Evolutionary conservation across 2,113 vertebrate genomes (phyloP).

Genomic region (Phycodurus eques): DNA sequence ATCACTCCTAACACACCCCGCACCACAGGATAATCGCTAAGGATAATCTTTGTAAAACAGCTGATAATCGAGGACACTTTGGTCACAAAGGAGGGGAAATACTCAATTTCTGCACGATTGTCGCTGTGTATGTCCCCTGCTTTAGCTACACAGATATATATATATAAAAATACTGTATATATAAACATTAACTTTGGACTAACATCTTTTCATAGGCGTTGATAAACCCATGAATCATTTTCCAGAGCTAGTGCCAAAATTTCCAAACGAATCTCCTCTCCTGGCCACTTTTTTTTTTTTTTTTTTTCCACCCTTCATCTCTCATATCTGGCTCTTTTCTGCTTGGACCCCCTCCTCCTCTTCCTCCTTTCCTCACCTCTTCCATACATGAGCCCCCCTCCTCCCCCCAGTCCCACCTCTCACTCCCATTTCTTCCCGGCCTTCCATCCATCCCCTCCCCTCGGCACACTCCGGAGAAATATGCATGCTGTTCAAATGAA

Average conservation of each 20-base stretch:
- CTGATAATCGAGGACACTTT: too few relatives aligned
- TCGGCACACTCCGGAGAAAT: constrained; percentile 45
- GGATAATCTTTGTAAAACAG: too few relatives aligned
- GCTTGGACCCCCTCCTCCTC: constrained; percentile 13
- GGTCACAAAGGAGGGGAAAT: constrained; percentile 7
- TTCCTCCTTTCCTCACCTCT: constrained; percentile 39
- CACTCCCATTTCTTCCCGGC: constrained; percentile 8
- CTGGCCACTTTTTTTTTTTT: constrained; percentile 13
- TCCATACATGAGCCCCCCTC: not conserved
- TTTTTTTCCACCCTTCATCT: not conserved
- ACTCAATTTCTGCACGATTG: not conserved
- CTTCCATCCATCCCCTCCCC: not conserved
- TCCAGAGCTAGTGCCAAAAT: constrained; percentile 44
- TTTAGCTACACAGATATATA: constrained; percentile 26
- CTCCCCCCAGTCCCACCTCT: not conserved
- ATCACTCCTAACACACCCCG: too few relatives aligned
- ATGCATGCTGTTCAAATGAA: constrained; percentile 60
- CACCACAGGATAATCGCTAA: too few relatives aligned
- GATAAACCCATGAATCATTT: constrained; percentile 51
- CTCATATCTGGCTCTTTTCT: constrained; percentile 26
- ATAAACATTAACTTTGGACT: constrained; percentile 48
- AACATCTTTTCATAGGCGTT: constrained; percentile 37
- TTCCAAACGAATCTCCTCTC: constrained; percentile 22
- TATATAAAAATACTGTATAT: constrained; percentile 8
- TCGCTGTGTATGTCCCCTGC: constrained; percentile 15